Percentiles rank a stretch among this genome's conserved stretches.
Conservation (phyloP, 1,140 invertebrate genomes). For the Drosophila parabipectinata region DNA sequence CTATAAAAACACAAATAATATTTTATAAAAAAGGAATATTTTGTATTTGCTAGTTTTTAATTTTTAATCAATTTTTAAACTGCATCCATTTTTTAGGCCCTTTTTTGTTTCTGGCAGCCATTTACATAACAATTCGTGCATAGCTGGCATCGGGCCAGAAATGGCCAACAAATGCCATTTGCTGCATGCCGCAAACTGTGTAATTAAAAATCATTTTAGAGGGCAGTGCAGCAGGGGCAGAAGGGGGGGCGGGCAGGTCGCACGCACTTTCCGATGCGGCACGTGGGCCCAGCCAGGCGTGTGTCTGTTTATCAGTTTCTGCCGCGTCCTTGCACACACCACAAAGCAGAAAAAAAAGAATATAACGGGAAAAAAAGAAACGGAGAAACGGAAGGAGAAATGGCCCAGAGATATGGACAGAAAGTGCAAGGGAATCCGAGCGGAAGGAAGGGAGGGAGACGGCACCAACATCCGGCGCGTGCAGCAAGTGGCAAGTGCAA, state of each 20-base stretch:
- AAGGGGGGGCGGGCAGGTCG: slow-evolving; percentile 23
- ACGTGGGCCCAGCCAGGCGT: slow-evolving; percentile 69
- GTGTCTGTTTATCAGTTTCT: slow-evolving; percentile 69
- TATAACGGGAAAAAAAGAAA: not conserved
- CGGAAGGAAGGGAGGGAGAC: slow-evolving; percentile 33
- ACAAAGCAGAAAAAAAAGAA: not conserved
- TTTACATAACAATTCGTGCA: slow-evolving; percentile 47
- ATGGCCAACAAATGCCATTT: slow-evolving; percentile 35
- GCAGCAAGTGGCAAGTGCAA: slow-evolving; percentile 77
- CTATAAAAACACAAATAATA: not conserved
- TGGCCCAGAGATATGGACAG: slow-evolving; percentile 15
- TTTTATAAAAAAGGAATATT: not conserved
- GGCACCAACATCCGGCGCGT: slow-evolving; percentile 71
- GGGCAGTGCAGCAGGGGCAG: not conserved
- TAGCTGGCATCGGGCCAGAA: slow-evolving; percentile 4
- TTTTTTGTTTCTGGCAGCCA: slow-evolving; percentile 7
- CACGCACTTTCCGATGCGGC: slow-evolving; percentile 77
- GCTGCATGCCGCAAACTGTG: slow-evolving; percentile 28
- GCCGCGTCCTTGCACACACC: slow-evolving; percentile 69
- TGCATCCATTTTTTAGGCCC: slow-evolving; percentile 3
- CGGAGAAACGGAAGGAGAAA: not conserved
- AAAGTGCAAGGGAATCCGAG: slow-evolving; percentile 22
- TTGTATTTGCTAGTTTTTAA: not conserved
- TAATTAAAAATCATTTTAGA: slow-evolving; percentile 49
- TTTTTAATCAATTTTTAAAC: not conserved